Evolutionary conservation across 2,888 invertebrate genomes (phyloP).

Genomic region (Philopedon plagiatum): DNA sequence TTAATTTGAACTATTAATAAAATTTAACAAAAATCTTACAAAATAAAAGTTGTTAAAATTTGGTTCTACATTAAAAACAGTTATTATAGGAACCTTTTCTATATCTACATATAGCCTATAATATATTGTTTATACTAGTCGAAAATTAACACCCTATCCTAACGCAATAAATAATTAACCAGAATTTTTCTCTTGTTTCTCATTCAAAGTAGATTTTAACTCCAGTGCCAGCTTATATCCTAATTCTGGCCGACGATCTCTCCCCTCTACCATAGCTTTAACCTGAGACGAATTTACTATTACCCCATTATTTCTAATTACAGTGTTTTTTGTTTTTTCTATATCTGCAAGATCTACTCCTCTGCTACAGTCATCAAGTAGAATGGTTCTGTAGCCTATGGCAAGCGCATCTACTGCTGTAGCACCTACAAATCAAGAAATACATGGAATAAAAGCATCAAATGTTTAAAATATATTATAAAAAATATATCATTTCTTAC

Average conservation of each 20-base stretch:
- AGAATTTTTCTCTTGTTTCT: conserved; percentile 21
- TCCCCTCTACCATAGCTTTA: conserved; percentile 88
- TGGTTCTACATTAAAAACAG: too few species aligned
- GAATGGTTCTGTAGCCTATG: conserved; percentile 89
- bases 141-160: neutral
- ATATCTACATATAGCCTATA: neutral
- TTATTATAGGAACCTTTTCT: neutral
- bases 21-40: too few species aligned
- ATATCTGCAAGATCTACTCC: conserved; percentile 91
- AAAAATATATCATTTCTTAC: conserved; percentile 67
- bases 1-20: too few species aligned
- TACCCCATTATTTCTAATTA: conserved; percentile 83
- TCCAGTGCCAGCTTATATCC: conserved; percentile 92
- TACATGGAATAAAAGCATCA: too few species aligned
- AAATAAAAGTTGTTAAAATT: too few species aligned
- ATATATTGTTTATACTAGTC: neutral
- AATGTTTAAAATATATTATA: neutral
- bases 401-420: conserved; percentile 92
- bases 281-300: conserved; percentile 87
- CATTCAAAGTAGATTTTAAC: conserved; percentile 70
- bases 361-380: conserved; percentile 92
- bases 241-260: conserved; percentile 88
- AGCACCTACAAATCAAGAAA: conserved; percentile 78
- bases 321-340: conserved; percentile 83
- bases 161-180: neutral